phyloP scores from a whole-genome alignment of 2,113 vertebrate genomes.

The Mirounga angustirostris region DNA sequence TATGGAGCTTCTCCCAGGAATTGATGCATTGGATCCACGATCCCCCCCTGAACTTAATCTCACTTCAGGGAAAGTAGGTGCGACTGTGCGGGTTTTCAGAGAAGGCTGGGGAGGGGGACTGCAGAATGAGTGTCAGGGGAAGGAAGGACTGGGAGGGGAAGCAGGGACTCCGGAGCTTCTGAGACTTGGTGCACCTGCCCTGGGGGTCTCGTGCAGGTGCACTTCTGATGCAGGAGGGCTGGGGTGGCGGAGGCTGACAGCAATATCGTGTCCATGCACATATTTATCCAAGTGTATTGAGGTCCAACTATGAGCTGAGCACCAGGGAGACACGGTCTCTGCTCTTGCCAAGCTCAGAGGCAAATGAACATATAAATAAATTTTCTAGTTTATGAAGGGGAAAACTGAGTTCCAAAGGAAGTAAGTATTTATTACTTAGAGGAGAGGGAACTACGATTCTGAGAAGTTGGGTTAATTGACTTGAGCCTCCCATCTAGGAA shows the following conservation, averaged over 20 bases:
- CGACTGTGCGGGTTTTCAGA: fast-evolving
- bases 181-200: neutral
- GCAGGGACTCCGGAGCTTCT: neutral
- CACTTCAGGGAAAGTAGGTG: neutral
- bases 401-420: neutral
- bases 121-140: neutral
- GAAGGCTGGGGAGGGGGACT: neutral
- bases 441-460: neutral
- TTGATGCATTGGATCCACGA: fast-evolving
- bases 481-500: neutral
- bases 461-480: neutral
- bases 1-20: no score
- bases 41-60: neutral
- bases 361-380: neutral
- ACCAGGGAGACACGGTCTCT: fast-evolving
- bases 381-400: neutral
- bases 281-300: neutral
- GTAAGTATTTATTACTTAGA: neutral
- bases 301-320: neutral
- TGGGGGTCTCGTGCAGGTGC: neutral
- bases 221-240: no score
- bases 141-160: fast-evolving
- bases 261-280: fast-evolving
- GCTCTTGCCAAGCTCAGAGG: neutral
- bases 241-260: neutral